Base-by-base conservation (phyloP, 23 tunicate species). In the Trididemnum nubilum region DNA sequence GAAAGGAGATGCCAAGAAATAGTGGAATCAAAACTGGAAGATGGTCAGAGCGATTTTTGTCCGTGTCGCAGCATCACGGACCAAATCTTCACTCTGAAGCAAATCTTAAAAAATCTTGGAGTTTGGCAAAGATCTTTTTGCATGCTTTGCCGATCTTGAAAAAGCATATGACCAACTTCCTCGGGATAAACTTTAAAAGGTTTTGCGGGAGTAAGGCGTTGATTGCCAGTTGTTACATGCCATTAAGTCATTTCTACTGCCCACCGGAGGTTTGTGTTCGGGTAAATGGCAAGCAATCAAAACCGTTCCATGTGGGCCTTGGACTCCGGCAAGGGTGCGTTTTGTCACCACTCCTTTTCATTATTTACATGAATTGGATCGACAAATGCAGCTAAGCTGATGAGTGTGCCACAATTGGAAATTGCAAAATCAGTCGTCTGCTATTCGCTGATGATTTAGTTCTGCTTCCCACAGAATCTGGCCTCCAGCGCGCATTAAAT, bases 1-100 rank as follows among this genome's bases (percentile, higher is more conserved):
- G 71, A n/a, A 64, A 64, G n/a, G 24, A 19, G 24, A 64, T 64
- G 71, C 71, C 71, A 26, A 5, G n/a, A 64, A 64, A 64, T 64
- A 64, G 24, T 64, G 9, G 71, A 64, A 24, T 5, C 71, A 15
- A 23, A 64, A 64, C 71, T 64, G 7, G 24, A 64, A 5, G 71
- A 64, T 24, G n/a, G 23, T 12, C 71, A 64, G 71, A 12, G 24
- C 30, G 24, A 26, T 12, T 12, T 64, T 64, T 64, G 27, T 64
- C 71, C 24, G 5, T 12, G 7, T 64, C 12, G 18, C 12, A 49
- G 57, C 18, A 49, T 18, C 12, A 49, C 57, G 18, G 57, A 49
- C 57, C 57, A 49, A 18, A 49, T 49, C 57, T 49, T 49, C 57
- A 49, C 18, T 18, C 57, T 49, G 57, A 12, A 49, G 18, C 57